Evolutionary conservation across 2,113 vertebrate genomes (phyloP), one percentile per base, ranked within the genome.

Genomic region (Cyanistes caeruleus): DNA sequence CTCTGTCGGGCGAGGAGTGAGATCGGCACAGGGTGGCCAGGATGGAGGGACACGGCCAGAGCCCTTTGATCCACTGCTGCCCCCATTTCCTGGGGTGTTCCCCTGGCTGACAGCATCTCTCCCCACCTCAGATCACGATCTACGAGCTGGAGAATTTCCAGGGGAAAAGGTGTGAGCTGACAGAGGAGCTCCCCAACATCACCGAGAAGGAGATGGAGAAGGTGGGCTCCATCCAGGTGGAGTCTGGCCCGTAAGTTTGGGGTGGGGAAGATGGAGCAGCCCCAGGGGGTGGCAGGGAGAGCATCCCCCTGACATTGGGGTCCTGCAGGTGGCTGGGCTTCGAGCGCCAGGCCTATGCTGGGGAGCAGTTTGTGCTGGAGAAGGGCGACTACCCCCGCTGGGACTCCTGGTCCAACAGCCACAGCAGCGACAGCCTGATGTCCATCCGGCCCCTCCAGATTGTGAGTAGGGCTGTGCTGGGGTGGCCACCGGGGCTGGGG

Each of bases 401-500:
- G 99, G 98, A 98, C 75, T 98, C 98, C 62, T 99, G 99, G 99
- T 99, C 99, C 97, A 99, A 98, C 97, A 99, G 99, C 97, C 99
- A 98, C 97, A 98, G 43, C 96, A 99, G 98, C 21, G 98, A 98
- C 98, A 98, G 98, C 94, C 97, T 99, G 49, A 96, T 99, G 96
- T 99, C 99, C 91, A 15, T 99, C 56, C 98, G 98, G 28, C 99
- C 99, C 25, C 96, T 99, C 68, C 98, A 97, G 89, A 98, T 99
- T 48, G 99, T 99, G 96, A 98, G 99, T 98, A 11, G 11, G 5
- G 53, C 69, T 15, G 5, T 3, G 15, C 11, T 1, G 27, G 49
- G 62, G 27, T 10, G 28, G 22, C 49, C 19, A 1, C 70, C 1
- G 12, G 13, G 37, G 33, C 41, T 5, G 55, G 75, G 53, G 60